These are phyloP conservation scores for Pseudomyrmex flavicornis DNA, from an alignment of 1,140 invertebrate species.

Conservation along the genomic window DNA sequence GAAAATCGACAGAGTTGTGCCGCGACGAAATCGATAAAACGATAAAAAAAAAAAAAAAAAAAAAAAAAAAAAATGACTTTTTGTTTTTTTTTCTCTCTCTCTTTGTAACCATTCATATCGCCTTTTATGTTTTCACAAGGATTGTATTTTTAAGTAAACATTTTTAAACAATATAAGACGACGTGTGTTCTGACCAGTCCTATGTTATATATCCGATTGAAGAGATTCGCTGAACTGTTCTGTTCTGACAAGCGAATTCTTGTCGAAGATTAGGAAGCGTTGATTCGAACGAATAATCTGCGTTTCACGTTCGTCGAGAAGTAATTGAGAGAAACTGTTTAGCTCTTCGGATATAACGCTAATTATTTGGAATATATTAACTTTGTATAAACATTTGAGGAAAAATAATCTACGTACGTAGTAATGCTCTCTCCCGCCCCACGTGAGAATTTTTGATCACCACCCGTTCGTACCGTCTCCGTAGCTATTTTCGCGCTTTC, in stretches of 20 bases:
- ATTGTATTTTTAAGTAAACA: slow-evolving; percentile 71
- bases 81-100: slow-evolving; percentile 21
- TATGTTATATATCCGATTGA: neutral
- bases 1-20: slow-evolving; percentile 61
- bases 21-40: slow-evolving; percentile 44
- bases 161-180: slow-evolving; percentile 64
- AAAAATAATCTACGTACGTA: neutral
- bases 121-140: slow-evolving; percentile 63
- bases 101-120: slow-evolving; percentile 64
- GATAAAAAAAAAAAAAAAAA: neutral
- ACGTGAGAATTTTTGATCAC: neutral
- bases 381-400: neutral
- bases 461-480: neutral
- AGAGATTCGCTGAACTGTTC: neutral
- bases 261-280: slow-evolving; percentile 10
- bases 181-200: slow-evolving; percentile 1
- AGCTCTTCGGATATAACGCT: neutral
- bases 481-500: neutral
- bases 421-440: no score
- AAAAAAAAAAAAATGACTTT: neutral
- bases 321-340: neutral
- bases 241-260: neutral
- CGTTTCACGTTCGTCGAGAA: neutral
- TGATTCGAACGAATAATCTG: neutral
- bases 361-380: slow-evolving; percentile 8